phyloP scores from a whole-genome alignment of 2,797 vertebrate genomes.

The Kryptopterus vitreolus region DNA sequence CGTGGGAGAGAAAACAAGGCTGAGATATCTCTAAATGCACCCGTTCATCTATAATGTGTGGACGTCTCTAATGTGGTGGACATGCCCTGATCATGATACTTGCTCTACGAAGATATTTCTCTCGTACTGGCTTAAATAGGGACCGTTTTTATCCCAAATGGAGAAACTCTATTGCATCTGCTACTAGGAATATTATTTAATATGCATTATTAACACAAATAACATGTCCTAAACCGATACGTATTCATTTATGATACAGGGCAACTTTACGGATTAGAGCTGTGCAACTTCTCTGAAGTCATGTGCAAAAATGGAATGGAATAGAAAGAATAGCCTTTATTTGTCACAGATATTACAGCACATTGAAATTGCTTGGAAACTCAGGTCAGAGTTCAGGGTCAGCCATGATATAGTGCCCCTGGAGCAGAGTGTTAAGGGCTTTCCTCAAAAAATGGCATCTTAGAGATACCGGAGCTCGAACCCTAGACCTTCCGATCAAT shows the following conservation, averaged over 20 bases:
- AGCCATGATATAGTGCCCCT: no score
- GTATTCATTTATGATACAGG: background rate
- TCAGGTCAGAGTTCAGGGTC: no score
- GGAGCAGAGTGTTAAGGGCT: no score
- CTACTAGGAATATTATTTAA: background rate
- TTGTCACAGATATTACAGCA: no score
- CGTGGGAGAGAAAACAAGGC: background rate
- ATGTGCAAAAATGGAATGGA: no score
- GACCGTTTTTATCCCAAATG: slow-evolving; percentile 21
- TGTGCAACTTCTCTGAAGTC: background rate
- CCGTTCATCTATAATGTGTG: slow-evolving; percentile 1
- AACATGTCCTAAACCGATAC: background rate
- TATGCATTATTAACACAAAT: background rate
- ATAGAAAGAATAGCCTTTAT: no score
- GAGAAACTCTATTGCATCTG: slow-evolving; percentile 12
- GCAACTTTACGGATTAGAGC: background rate
- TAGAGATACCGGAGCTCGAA: no score
- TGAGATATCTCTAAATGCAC: slow-evolving; percentile 13
- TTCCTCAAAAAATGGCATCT: no score
- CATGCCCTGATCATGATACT: slow-evolving; percentile 13
- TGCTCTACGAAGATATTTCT: slow-evolving; percentile 12
- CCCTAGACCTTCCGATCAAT: no score
- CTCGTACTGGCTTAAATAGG: slow-evolving; percentile 17
- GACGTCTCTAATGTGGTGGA: background rate
- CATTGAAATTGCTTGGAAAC: no score